A percentile compares a stretch with the other conserved stretches of the same genome.
Conservation (phyloP, 2,113 vertebrate genomes). For the Laticauda colubrina region DNA sequence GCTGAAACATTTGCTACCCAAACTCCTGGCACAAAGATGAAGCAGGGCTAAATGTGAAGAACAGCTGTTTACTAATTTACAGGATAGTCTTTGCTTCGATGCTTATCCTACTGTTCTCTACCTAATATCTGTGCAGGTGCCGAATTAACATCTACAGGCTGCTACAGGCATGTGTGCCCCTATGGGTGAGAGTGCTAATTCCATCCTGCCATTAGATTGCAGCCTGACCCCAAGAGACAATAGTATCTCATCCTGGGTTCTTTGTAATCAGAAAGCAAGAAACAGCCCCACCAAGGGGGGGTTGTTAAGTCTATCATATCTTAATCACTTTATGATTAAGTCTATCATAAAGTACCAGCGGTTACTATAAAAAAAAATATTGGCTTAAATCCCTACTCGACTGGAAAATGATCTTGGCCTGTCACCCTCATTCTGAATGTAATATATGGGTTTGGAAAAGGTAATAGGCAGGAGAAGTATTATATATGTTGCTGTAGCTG, state of each 20-base stretch:
- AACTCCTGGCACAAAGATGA: background rate
- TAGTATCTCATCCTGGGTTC: background rate
- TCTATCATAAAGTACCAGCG: background rate
- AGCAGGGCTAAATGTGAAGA: background rate
- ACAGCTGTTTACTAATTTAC: background rate
- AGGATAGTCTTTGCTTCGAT: background rate
- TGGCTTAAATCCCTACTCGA: background rate
- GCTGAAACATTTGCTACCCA: background rate
- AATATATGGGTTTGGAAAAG: background rate
- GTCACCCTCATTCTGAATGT: background rate
- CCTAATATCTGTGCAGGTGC: background rate
- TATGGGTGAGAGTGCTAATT: background rate
- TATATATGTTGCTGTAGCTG: background rate
- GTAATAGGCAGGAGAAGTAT: background rate
- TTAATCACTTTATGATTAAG: no score
- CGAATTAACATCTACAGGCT: background rate
- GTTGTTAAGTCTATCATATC: background rate
- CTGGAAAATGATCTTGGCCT: background rate
- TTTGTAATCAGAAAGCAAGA: background rate
- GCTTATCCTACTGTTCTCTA: background rate
- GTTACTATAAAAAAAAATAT: background rate
- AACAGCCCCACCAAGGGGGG: background rate
- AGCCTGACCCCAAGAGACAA: background rate
- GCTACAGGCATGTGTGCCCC: background rate
- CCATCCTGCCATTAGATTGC: background rate